Conservation (phyloP, 1,140 invertebrate genomes). For the Trigoniulus corallinus region DNA sequence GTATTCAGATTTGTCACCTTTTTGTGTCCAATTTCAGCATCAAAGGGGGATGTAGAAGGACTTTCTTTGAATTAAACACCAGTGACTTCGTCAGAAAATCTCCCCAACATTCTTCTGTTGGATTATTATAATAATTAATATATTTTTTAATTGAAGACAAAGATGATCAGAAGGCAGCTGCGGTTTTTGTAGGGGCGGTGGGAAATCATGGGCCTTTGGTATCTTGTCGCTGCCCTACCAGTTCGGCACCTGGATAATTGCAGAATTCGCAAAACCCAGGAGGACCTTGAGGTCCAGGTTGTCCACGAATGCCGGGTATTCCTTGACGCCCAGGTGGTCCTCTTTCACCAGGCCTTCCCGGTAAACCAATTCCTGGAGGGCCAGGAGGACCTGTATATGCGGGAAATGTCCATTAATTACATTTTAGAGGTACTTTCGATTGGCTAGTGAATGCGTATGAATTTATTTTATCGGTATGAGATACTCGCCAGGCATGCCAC, state of each 20-base stretch:
- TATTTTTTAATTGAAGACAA: no score
- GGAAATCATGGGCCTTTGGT: neutral
- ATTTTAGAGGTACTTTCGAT: no score
- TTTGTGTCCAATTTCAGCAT: no score
- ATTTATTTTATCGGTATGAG: neutral
- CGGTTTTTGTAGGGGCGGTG: no score
- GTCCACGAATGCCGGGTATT: conserved; percentile 14
- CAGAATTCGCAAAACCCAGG: conserved; percentile 40
- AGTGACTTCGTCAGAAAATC: neutral
- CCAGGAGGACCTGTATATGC: conserved; percentile 39
- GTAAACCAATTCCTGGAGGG: conserved; percentile 37
- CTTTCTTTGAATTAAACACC: no score
- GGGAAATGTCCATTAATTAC: no score
- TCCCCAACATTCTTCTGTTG: no score
- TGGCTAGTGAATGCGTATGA: no score
- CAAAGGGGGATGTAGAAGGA: no score
- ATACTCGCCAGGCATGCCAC: conserved; percentile 42
- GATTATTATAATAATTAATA: no score
- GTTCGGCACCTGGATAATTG: conserved; percentile 9
- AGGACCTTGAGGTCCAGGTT: conserved; percentile 33
- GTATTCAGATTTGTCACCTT: no score
- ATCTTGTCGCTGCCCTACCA: neutral
- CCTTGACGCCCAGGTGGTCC: conserved; percentile 32
- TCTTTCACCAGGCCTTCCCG: conserved; percentile 39
- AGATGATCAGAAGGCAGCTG: no score